Evolutionary conservation across 1,140 invertebrate genomes (phyloP).

Genomic region (Tetragnatha versicolor): DNA sequence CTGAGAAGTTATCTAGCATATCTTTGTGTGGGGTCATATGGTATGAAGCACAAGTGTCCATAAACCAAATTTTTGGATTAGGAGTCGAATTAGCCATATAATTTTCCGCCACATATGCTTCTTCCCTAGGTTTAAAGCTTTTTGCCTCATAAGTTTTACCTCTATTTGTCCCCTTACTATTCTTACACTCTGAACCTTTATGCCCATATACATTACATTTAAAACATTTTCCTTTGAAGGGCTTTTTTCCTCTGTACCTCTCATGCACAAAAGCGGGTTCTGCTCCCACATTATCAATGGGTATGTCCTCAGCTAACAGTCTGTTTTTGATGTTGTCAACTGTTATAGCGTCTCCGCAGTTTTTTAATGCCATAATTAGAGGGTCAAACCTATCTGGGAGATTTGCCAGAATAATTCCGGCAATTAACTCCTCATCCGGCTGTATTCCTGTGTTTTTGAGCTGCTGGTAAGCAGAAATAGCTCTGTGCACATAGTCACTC

Average conservation of each 20-base stretch:
- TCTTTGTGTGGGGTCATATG: no score
- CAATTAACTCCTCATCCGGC: slow-evolving; percentile 1
- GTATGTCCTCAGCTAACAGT: slow-evolving; percentile 12
- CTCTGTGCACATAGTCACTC: slow-evolving; percentile 7
- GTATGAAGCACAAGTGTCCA: no score
- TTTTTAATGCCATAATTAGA: slow-evolving; percentile 19
- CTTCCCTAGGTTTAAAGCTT: no score
- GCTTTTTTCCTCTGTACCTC: not conserved
- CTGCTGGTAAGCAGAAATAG: slow-evolving; percentile 15
- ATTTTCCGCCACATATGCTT: no score
- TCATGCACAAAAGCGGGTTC: not conserved
- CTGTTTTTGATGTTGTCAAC: slow-evolving; percentile 3
- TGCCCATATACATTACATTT: slow-evolving; percentile 10
- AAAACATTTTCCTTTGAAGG: slow-evolving; percentile 15
- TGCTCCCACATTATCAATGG: not conserved
- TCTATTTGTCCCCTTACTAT: no score
- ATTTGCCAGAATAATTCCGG: slow-evolving; percentile 19
- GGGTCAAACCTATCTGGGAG: slow-evolving; percentile 15
- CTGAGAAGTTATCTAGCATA: no score
- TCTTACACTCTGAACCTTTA: not conserved
- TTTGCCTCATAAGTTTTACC: no score
- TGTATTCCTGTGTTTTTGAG: not conserved
- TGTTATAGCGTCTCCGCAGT: slow-evolving; percentile 7
- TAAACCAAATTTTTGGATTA: no score
- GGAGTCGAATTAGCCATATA: no score